Conservation (phyloP, 2,888 invertebrate species). For the Tromatobia lineatoria region DNA sequence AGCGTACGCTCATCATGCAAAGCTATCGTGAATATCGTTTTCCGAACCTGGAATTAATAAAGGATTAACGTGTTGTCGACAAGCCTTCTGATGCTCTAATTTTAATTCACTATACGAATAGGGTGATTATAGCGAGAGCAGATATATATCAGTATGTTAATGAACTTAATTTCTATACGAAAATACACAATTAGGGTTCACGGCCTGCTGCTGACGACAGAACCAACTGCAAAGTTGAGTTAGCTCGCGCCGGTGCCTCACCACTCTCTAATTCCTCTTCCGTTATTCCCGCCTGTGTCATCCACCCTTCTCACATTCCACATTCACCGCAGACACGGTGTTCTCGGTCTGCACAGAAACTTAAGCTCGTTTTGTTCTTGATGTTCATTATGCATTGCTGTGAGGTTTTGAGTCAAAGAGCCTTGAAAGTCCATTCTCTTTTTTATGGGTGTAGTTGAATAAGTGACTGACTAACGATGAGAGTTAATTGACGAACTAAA, state of each 20-base stretch:
- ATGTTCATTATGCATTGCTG: conserved; percentile 16
- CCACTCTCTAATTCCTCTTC: conserved; percentile 26
- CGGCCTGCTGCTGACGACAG: background rate
- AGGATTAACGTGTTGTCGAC: background rate
- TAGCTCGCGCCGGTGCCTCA: background rate
- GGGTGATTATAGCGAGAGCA: background rate
- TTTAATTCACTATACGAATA: background rate
- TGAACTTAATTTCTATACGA: background rate
- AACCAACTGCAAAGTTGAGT: conserved; percentile 13
- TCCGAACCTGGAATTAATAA: background rate
- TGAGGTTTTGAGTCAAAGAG: conserved; percentile 8
- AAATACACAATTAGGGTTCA: conserved; percentile 1
- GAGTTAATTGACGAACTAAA: background rate
- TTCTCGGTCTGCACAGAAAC: conserved; percentile 11
- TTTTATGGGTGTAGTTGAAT: background rate
- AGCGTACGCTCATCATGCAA: no score
- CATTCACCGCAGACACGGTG: conserved; percentile 23
- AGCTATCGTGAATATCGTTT: background rate
- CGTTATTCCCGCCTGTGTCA: conserved; percentile 19
- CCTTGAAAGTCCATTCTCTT: background rate
- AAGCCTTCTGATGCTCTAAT: background rate
- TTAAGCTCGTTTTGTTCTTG: conserved; percentile 22
- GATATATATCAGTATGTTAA: background rate
- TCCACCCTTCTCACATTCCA: conserved; percentile 9
- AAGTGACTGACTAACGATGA: background rate